Base-by-base conservation (phyloP, 2,113 vertebrate genomes). In the Lagenorhynchus albirostris region DNA sequence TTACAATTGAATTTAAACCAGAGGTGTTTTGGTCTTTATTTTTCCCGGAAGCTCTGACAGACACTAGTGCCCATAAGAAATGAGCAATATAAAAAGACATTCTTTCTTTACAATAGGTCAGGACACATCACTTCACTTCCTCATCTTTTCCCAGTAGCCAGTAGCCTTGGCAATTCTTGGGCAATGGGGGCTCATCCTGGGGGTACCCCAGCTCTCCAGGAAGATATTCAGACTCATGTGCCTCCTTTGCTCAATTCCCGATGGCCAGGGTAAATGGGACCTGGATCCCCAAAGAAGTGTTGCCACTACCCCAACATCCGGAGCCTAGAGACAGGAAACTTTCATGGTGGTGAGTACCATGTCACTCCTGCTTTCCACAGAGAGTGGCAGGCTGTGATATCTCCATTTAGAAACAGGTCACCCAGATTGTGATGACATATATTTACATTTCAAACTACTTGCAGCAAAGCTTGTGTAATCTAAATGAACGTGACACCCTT, bases 1-100 rank as follows among this genome's bases (percentile, higher is more conserved):
- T 88, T 94, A 89, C 33, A 79, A 90, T n/a, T 85, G 91, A 96
- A 97, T 96, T 85, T 85, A 96, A 94, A 81, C 33, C 26, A 71
- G 53, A 87, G 6, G 63, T 89, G 26, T 95, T 94, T 92, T 44
- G 73, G 90, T 86, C 87, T 95, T 95, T 92, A 50, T 81, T 96
- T 96, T 94, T 79, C 83, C 67, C 0, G 0, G 80, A 94, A 97
- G 33, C 31, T 94, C 88, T 96, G 71, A 77, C 70, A 94, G 91
- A 74, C 1, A 20, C 33, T 44, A 77, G 65, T 12, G 44, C 65
- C 92, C 88, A 14, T 85, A 86, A 97, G 70, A 97, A 94, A 93
- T 94, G 60, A 94, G 44, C 68, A 93, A 81, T 85, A 67, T 92
- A 90, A 94, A 92, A 95, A 92, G 21, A 38, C 29, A 12, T 41